A percentile compares a stretch with the other conserved stretches of the same genome.
phyloP scores from a whole-genome alignment of 2,888 invertebrate genomes.

The Drosophila cracens region DNA sequence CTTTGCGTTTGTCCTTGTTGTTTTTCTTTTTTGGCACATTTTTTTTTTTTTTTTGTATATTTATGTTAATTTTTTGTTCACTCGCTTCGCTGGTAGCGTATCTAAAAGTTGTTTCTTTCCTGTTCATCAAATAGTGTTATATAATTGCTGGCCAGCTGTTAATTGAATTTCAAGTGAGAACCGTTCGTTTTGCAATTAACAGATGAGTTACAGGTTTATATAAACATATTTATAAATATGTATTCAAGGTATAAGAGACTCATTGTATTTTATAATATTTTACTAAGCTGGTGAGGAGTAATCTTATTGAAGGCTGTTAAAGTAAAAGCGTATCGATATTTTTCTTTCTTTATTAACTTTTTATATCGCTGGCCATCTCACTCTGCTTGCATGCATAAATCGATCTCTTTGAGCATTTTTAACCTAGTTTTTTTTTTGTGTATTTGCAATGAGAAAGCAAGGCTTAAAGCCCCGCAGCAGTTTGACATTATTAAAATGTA shows the following conservation, averaged over 20 bases:
- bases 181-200: conserved; percentile 46
- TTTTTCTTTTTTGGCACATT: conserved; percentile 54
- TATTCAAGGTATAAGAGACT: background rate
- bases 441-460: conserved; percentile 41
- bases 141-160: conserved; percentile 60
- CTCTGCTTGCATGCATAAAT: conserved; percentile 18
- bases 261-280: background rate
- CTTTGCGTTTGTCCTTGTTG: conserved; percentile 23
- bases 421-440: background rate
- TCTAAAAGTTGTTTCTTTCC: conserved; percentile 47
- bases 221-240: background rate
- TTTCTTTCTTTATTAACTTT: background rate
- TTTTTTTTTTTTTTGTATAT: conserved; percentile 38
- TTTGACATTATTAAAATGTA: conserved; percentile 67
- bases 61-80: conserved; percentile 51
- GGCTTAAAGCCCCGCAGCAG: conserved; percentile 50
- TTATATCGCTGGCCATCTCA: conserved; percentile 5
- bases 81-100: conserved; percentile 48
- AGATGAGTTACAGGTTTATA: background rate
- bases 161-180: conserved; percentile 65
- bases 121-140: conserved; percentile 35
- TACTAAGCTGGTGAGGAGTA: background rate
- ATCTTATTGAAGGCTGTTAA: background rate
- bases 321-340: conserved; percentile 1
- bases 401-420: conserved; percentile 39